Conservation (phyloP, 2,113 vertebrate genomes). For the Sprattus sprattus region DNA sequence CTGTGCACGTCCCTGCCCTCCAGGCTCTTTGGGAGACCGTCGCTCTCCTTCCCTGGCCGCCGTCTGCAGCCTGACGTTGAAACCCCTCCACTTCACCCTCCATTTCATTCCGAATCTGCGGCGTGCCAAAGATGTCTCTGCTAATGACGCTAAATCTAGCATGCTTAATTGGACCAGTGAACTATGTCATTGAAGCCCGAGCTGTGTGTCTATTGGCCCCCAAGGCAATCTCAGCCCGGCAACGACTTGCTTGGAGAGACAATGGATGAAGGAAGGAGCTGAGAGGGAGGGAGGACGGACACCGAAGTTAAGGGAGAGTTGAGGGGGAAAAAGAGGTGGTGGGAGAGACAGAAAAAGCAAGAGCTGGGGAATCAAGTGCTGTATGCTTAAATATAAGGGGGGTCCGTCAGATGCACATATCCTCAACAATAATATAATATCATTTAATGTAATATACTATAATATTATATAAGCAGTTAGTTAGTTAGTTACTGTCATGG, state of each 20-base stretch:
- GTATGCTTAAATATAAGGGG: too few relatives aligned
- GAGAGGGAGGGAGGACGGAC: not conserved
- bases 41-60: not conserved
- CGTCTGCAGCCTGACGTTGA: constrained; percentile 25
- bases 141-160: constrained; percentile 80
- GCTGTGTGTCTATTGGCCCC: constrained; percentile 60
- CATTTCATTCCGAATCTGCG: constrained; percentile 67
- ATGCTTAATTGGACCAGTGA: constrained; percentile 79
- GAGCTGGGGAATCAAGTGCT: too few relatives aligned
- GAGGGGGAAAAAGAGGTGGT: not conserved
- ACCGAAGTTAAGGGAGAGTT: too few relatives aligned
- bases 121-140: constrained; percentile 66
- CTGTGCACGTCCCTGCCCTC: not conserved
- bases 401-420: too few relatives aligned
- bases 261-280: constrained; percentile 14
- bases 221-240: constrained; percentile 57
- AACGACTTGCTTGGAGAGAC: constrained; percentile 52
- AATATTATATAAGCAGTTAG: too few relatives aligned
- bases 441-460: too few relatives aligned
- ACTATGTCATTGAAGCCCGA: constrained; percentile 74
- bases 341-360: not conserved
- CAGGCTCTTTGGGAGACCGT: too few relatives aligned
- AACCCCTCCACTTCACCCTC: constrained; percentile 59
- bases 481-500: too few relatives aligned
- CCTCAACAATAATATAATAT: too few relatives aligned